Percentiles rank a stretch among this genome's conserved stretches.
Conservation (phyloP, 2,113 vertebrate species). For the Porphyrio hochstetteri region DNA sequence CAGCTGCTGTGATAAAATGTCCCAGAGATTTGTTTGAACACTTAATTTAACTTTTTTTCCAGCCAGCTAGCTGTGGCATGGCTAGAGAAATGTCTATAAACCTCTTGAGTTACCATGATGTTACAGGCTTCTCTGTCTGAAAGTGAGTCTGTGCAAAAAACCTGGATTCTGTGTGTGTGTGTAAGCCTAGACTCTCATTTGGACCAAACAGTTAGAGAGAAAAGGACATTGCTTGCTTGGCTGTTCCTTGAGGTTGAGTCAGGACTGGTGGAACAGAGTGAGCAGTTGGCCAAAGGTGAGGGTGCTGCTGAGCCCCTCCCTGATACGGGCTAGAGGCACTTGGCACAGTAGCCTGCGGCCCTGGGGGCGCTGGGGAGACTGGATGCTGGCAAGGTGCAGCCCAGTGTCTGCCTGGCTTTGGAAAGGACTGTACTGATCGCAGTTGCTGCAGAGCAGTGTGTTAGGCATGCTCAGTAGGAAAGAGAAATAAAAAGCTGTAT, state of each 20-base stretch:
- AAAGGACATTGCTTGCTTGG: not conserved
- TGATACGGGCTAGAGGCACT: not conserved
- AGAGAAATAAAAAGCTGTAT: not conserved
- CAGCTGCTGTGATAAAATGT: not conserved
- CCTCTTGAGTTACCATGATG: not conserved
- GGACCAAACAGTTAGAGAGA: not conserved
- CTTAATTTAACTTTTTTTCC: not conserved
- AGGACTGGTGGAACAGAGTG: not conserved
- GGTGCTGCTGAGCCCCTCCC: not conserved
- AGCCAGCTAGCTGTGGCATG: not conserved
- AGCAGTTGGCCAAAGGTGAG: slow-evolving; percentile 41
- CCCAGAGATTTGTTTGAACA: not conserved
- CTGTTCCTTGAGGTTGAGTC: slow-evolving; percentile 7
- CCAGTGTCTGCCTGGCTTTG: not conserved
- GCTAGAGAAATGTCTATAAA: not conserved
- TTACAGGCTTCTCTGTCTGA: not conserved
- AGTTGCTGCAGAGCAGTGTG: not conserved
- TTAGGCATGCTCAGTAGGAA: not conserved
- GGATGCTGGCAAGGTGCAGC: not conserved
- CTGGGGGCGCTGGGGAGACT: not conserved
- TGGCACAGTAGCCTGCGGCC: not conserved
- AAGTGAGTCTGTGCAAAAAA: not conserved
- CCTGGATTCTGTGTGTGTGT: not conserved
- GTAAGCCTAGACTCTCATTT: not conserved
- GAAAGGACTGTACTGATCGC: not conserved